Evolutionary conservation across 2,888 invertebrate genomes (phyloP).

Genomic region (Stenodema calcarata): DNA sequence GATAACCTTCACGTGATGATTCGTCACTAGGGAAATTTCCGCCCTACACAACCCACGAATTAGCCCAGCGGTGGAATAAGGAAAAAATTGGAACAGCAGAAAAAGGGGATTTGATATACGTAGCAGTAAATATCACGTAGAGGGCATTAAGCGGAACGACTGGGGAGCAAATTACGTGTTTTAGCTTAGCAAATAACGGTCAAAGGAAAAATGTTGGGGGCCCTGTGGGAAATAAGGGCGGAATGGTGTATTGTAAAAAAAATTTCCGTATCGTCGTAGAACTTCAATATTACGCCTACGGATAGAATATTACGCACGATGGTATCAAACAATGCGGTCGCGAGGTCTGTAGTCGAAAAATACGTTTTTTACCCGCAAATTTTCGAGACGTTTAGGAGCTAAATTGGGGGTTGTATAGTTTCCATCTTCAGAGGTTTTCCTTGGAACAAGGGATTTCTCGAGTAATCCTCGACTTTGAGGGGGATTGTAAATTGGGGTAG

Average conservation of each 20-base stretch:
- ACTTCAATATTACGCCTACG: background rate
- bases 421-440: background rate
- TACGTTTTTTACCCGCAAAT: background rate
- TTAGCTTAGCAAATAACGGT: background rate
- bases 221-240: background rate
- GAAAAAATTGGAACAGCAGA: background rate
- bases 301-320: background rate
- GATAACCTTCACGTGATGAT: background rate
- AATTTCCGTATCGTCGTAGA: background rate
- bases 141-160: background rate
- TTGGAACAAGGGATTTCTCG: background rate
- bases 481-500: background rate
- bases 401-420: background rate
- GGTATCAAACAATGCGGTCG: too few species aligned
- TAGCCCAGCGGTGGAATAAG: background rate
- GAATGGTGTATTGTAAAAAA: background rate
- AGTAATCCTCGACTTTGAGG: background rate
- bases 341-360: too few species aligned
- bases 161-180: background rate
- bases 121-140: background rate
- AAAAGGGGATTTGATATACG: background rate
- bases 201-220: background rate
- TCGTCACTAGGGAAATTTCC: background rate
- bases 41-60: background rate
- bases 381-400: background rate